phyloP scores from a whole-genome alignment of 2,797 vertebrate species.

The Diplodus puntazzo region DNA sequence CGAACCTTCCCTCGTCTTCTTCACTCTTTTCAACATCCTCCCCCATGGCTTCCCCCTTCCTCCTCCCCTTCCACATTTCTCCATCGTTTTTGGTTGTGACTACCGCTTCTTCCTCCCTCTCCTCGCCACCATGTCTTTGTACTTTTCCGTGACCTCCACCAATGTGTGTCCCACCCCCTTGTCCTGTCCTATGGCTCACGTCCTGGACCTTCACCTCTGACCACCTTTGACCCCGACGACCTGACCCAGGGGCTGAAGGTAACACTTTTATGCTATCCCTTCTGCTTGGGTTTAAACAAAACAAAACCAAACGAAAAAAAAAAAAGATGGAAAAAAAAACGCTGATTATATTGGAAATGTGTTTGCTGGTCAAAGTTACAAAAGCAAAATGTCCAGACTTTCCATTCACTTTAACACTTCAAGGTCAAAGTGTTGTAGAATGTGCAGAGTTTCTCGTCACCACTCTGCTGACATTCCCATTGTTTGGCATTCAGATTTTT shows the following conservation, averaged over 20 bases:
- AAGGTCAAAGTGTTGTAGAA: constrained; percentile 82
- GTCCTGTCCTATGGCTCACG: constrained; percentile 83
- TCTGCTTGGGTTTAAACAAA: constrained; percentile 73
- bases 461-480: constrained; percentile 88
- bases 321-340: not conserved
- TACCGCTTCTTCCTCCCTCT: constrained; percentile 35
- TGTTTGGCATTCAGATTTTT: constrained; percentile 84
- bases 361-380: constrained; percentile 73
- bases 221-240: constrained; percentile 78
- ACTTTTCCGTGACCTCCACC: constrained; percentile 72
- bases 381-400: constrained; percentile 66
- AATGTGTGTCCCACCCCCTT: constrained; percentile 79
- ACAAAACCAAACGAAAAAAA: constrained; percentile 1
- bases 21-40: constrained; percentile 52
- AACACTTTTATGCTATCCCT: constrained; percentile 83
- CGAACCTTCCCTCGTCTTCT: constrained; percentile 46
- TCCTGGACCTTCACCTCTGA: constrained; percentile 83
- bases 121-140: constrained; percentile 70
- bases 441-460: constrained; percentile 86
- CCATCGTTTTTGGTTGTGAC: constrained; percentile 45
- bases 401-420: constrained; percentile 77
- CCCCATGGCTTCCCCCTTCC: constrained; percentile 34
- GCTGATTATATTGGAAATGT: constrained; percentile 73
- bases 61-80: constrained; percentile 43
- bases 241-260: constrained; percentile 83